Base-by-base conservation (phyloP, 2,797 vertebrate genomes). In the Microctenopoma stevenorrisi region DNA sequence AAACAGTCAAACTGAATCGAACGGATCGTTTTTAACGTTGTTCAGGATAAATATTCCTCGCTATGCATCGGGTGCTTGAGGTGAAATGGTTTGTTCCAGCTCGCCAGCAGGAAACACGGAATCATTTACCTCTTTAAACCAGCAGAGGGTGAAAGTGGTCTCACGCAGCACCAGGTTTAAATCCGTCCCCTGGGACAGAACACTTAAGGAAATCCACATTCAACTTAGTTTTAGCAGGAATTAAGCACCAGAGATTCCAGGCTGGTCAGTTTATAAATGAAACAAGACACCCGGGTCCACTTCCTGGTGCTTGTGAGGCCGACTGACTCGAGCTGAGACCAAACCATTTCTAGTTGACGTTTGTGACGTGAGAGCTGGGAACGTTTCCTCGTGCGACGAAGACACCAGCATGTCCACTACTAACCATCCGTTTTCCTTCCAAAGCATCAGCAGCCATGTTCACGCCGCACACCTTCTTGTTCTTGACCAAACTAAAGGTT, bases 381-480 rank as follows among this genome's bases (percentile, higher is more conserved):
- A 22, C 22, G 22, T 22, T 22, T 22, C 22, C 22, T 22, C 22
- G 2, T 22, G 22, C 22, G 22, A 22, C 2, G 22, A 22, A 22
- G 22, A 22, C 22, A 22, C 22, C 22, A 22, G 22, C 22, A 22
- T 22, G 22, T 22, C 22, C 22, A 22, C 22, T 22, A 22, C 22
- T 2, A 22, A 1, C 22, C 22, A 22, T 22, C 22, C 22, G 22
- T 33, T 60, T 42, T 53, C 11, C 9, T 1, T 35, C 26, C 28
- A 58, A 49, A 57, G 47, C n/a, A 30, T 6, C 72, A 33, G 0
- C 50, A 56, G 28, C 33, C 69, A 56, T 4, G 52, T 63, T 79
- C 55, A 59, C 63, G 62, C 35, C 4, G 43, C 50, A 52, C 25
- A 61, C 35, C 55, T 37, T 37, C 51, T 37, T 37, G 35, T 37